Base-by-base conservation (phyloP, 2,888 invertebrate genomes). In the Patella depressa region DNA sequence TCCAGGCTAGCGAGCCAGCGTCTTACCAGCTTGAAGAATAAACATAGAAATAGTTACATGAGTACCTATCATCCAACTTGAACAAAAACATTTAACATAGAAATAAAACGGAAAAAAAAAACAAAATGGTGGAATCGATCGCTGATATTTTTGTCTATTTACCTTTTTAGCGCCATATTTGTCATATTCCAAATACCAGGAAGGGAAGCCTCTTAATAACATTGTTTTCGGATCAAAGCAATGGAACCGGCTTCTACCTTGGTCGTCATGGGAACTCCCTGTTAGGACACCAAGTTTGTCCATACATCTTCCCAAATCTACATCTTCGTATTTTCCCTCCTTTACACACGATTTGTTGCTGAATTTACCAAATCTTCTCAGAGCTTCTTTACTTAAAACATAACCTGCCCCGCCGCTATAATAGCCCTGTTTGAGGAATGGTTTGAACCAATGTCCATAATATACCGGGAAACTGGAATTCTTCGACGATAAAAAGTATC, bases 301-400 rank as follows among this genome's bases (percentile, higher is more conserved):
- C 88, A 90, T 87, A 83, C 90, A 90, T 69, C 82, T 80, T 0
- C 89, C 90, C 72, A 89, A 80, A 75, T 88, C 88, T 0, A 85
- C 88, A 74, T 90, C 90, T 75, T 90, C 90, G 0, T 87, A 87
- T 5, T 87, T 88, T n/a, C 85, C 83, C 79, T 88, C 88, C 72
- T 83, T 79, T 12, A 83, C 80, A 75, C 87, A 87, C 15, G 80
- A 15, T 2, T 53, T 72, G 29, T 77, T 78, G 24, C 79, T 45
- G 73, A 80, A 54, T 17, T 74, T 65, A 5, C 97, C 95, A 90
- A 98, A 96, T 83, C 94, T 93, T 72, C 94, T 94, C 4, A 92
- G 82, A 1, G 97, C 97, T 89, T 95, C 96, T 78, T 94, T 94
- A 88, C 98, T 98, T 45, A 99, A 93, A 53, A 98, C 97, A 91